Conservation (phyloP, 2,888 invertebrate species). For the Spisula solida region DNA sequence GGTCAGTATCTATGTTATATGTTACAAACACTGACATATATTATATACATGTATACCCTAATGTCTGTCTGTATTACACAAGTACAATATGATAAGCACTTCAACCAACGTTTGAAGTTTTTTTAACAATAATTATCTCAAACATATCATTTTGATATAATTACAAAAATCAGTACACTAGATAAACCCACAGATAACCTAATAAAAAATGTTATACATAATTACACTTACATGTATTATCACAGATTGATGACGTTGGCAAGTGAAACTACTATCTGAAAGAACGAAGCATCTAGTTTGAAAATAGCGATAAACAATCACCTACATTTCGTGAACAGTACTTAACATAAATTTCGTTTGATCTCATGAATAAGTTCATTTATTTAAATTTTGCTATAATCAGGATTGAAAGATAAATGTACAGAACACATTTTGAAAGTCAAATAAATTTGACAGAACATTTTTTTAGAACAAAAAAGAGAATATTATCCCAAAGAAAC, state of each 20-base stretch:
- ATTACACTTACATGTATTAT: background rate
- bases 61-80: background rate
- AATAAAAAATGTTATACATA: background rate
- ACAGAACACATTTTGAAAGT: too few species aligned
- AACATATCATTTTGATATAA: background rate
- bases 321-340: too few species aligned
- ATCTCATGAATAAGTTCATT: too few species aligned
- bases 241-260: conserved; percentile 9
- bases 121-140: background rate
- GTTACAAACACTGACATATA: background rate
- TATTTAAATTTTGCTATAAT: too few species aligned
- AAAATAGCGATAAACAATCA: too few species aligned
- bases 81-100: background rate
- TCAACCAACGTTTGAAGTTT: background rate
- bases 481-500: too few species aligned
- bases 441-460: too few species aligned
- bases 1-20: background rate
- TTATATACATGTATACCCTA: background rate
- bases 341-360: too few species aligned
- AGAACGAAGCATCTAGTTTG: too few species aligned
- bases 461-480: too few species aligned
- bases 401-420: too few species aligned
- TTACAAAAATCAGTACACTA: background rate
- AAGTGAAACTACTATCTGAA: background rate
- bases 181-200: background rate